These are phyloP conservation scores for Bombus huntii DNA, from an alignment of 1,140 invertebrate species.

Conservation along the genomic window DNA sequence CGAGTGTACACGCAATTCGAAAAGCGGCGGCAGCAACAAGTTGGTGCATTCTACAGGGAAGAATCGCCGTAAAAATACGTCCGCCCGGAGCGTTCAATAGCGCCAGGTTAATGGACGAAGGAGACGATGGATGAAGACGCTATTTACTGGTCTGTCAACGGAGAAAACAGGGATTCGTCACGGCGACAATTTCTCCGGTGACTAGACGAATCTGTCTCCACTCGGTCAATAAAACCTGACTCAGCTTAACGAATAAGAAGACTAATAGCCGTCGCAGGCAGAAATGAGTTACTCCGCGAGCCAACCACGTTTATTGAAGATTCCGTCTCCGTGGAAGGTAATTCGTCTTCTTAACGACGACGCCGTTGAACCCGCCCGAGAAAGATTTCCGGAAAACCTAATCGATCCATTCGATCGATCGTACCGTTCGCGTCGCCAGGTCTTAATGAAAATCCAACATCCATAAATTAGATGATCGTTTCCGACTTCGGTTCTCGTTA, in stretches of 20 bases:
- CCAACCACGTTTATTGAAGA: conserved; percentile 32
- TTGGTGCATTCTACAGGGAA: background rate
- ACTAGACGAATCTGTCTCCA: conserved; percentile 39
- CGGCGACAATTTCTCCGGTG: conserved; percentile 22
- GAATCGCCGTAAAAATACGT: conserved; percentile 12
- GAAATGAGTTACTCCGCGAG: conserved; percentile 47
- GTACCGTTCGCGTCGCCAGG: too few species aligned
- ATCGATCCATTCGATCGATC: background rate
- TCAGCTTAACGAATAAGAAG: conserved; percentile 47
- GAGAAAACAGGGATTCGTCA: background rate
- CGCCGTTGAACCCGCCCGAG: too few species aligned
- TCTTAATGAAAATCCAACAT: conserved; percentile 11
- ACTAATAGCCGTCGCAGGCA: conserved; percentile 48
- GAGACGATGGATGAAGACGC: background rate
- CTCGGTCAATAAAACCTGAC: conserved; percentile 45
- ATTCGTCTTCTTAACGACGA: conserved; percentile 54
- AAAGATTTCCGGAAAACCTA: background rate
- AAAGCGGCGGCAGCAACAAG: conserved; percentile 34
- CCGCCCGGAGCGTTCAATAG: background rate
- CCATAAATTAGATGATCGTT: conserved; percentile 6
- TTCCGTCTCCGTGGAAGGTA: conserved; percentile 4
- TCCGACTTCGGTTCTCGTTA: background rate
- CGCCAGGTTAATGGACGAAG: conserved; percentile 24
- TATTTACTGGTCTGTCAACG: background rate
- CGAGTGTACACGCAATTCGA: background rate